A percentile compares a stretch with the other conserved stretches of the same genome.
phyloP scores from a whole-genome alignment of 2,888 invertebrate species.

The Desoria tigrina region DNA sequence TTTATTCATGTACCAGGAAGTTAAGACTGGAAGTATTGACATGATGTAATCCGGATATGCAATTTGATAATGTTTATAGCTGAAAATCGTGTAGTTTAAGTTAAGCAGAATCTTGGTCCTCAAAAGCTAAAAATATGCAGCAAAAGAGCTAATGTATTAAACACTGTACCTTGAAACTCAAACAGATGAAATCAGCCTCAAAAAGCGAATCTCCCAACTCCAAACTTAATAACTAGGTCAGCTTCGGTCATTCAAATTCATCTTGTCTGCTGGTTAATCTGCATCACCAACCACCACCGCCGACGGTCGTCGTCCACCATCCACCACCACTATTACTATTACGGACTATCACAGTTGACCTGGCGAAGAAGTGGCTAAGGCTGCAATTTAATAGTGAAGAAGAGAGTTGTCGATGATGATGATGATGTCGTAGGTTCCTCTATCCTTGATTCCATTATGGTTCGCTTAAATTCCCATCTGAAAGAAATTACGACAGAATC shows the following conservation, averaged over 20 bases:
- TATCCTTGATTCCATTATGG: constrained; percentile 2
- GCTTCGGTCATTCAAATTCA: constrained; percentile 7
- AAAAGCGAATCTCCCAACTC: background rate
- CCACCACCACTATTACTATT: background rate
- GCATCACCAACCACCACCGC: background rate
- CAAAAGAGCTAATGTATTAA: too few species aligned
- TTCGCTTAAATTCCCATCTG: constrained; percentile 1
- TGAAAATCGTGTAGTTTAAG: too few species aligned
- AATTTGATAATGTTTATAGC: too few species aligned
- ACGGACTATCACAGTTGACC: background rate
- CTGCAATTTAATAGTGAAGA: background rate
- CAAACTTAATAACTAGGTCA: constrained; percentile 4
- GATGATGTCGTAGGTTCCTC: background rate
- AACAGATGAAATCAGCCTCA: constrained; percentile 4
- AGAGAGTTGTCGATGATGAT: background rate
- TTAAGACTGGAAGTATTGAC: too few species aligned
- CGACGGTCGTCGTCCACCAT: too few species aligned
- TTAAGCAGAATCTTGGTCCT: too few species aligned
- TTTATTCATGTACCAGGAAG: too few species aligned
- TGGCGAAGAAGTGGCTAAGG: background rate
- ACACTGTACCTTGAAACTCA: constrained; percentile 2
- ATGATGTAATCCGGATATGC: too few species aligned
- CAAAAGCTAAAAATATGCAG: too few species aligned
- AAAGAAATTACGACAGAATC: background rate
- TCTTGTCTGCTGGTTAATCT: background rate